Base-by-base conservation (phyloP, 2,888 invertebrate genomes). In the Mechanitis mazaeus region DNA sequence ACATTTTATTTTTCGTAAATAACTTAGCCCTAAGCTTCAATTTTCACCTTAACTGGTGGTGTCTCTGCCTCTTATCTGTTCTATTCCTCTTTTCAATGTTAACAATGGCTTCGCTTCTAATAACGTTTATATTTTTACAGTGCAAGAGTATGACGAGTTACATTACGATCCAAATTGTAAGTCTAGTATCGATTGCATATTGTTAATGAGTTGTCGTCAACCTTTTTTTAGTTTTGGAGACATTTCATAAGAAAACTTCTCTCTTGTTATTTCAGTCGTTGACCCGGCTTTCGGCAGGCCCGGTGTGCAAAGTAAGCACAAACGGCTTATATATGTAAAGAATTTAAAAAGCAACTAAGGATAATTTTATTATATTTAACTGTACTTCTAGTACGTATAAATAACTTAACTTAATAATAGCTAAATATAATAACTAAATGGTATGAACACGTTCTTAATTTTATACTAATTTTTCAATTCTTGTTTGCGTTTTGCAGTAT, bases 211-310 rank as follows among this genome's bases (percentile, higher is more conserved):
- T 38, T 38, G 5, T 38, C 38, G 38, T 6, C 7, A 38, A 38
- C 7, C 4, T 38, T 7, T 38, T 38, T 35, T 38, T 38, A 38
- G 7, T 2, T 38, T 38, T 42, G 3, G 42, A 9, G 9, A 46
- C 33, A 35, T 9, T 11, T 9, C 6, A 42, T 9, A 3, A 42
- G 5, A 46, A 28, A 3, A 12, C 33, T 1, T 54, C 20, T 54
- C 47, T 58, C 38, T 3, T 58, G 45, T 28, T 33, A 56, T 53
- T 63, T 46, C 20, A 20, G 56, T 60, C 7, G 64, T 60, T n/a
- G 66, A 67, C 55, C 67, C 38, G 50, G 28, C 61, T 70, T 72
- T 68, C 61, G 54, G 54, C 42, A 60, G 65, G 58, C 65, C 55
- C 54, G 60, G 46, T 46, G 55, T n/a, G 38, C 28, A 7, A 5